These are phyloP conservation scores for Hipparchia sbordonii DNA, from an alignment of 2,888 invertebrate genomes.

Conservation along the genomic window DNA sequence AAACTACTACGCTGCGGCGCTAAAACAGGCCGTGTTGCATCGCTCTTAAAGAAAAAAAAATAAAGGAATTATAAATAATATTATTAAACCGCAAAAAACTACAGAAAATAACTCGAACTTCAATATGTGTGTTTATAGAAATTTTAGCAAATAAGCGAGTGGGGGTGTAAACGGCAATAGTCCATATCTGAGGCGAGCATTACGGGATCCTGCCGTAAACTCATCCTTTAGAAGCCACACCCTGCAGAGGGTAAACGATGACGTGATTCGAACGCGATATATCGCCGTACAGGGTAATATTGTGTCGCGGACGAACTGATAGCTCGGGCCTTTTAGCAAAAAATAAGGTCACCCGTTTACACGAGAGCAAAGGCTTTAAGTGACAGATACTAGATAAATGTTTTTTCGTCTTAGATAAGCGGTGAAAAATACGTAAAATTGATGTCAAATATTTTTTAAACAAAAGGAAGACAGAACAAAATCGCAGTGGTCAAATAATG, in stretches of 20 bases:
- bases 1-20: too few relatives aligned
- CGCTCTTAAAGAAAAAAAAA: too few relatives aligned
- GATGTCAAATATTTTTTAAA: not conserved
- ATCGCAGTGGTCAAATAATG: too few relatives aligned
- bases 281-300: slow-evolving; percentile 75
- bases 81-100: too few relatives aligned
- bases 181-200: slow-evolving; percentile 55
- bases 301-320: slow-evolving; percentile 75
- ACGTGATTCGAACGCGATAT: slow-evolving; percentile 75
- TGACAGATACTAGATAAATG: slow-evolving; percentile 82
- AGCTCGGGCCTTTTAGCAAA: slow-evolving; percentile 74
- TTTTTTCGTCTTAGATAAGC: slow-evolving; percentile 74
- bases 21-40: too few relatives aligned
- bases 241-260: slow-evolving; percentile 69
- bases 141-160: slow-evolving; percentile 27
- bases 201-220: slow-evolving; percentile 57
- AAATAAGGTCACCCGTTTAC: slow-evolving; percentile 80
- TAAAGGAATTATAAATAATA: too few relatives aligned
- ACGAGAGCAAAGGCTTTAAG: slow-evolving; percentile 78
- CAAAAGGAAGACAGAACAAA: not conserved
- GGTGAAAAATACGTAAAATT: slow-evolving; percentile 58
- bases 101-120: not conserved
- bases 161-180: slow-evolving; percentile 41
- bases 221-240: slow-evolving; percentile 64
- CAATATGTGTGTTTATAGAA: not conserved